Evolutionary conservation across 2,888 invertebrate genomes (phyloP), one percentile per base, ranked within the genome.

Genomic region (Pyrochroa serraticornis): DNA sequence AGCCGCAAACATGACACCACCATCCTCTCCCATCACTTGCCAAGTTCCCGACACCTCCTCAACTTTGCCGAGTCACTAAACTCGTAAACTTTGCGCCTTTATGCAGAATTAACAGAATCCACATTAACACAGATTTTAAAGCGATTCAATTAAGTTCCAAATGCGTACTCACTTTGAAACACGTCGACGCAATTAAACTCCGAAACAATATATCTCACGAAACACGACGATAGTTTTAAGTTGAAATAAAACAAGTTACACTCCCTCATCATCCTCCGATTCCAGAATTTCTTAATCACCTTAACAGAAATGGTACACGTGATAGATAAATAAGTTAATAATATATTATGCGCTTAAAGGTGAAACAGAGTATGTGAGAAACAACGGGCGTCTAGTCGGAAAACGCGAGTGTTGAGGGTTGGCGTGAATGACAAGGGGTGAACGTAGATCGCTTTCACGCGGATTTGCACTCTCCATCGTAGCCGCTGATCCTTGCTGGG

Each of bases 1-100:
- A 72, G 76, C 78, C 78, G 74, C 78, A 77, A 77, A 78, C 77
- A 78, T 73, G 77, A 77, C 77, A 74, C 76, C 75, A 71, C 69
- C 69, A 70, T 69, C 64, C 60, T 66, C 64, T 65, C 59, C 57
- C 61, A 62, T 65, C 68, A 69, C 71, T 64, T 66, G 66, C 58
- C 62, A 60, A 62, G 60, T 57, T 63, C 53, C 48, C 61, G 42
- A 66, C 63, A 63, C 64, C 60, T 58, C 56, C 65, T 57, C 60
- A 66, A 63, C 66, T 68, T 64, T 63, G 52, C 58, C 60, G 64
- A 72, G 73, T 73, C 72, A 71, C 64, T 63, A 65, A 69, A 72
- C 70, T 73, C 69, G 57, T 37, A 68, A 74, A 72, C 71, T 74
- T 72, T 55, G 60, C 68, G 68, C 67, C 68, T 70, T 61, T 70